phyloP scores from a whole-genome alignment of 2,888 invertebrate genomes.

The Hofmannophila pseudospretella region DNA sequence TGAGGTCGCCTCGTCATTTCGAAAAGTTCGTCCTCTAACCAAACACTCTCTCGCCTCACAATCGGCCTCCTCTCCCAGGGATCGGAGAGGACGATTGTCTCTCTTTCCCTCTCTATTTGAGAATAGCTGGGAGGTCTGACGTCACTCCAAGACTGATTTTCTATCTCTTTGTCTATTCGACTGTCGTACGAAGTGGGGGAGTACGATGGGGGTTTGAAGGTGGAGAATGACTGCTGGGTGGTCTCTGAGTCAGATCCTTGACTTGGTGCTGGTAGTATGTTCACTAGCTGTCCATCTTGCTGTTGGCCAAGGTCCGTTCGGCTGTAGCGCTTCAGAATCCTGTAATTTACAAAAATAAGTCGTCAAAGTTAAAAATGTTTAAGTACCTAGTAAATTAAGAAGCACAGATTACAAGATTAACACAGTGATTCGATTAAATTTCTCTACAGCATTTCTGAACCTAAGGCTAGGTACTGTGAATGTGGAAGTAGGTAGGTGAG shows the following conservation, averaged over 20 bases:
- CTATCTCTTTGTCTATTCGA: constrained; percentile 60
- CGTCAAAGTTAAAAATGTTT: no score
- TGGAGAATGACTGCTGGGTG: constrained; percentile 68
- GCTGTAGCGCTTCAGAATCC: constrained; percentile 82
- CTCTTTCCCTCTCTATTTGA: constrained; percentile 59
- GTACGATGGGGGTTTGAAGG: constrained; percentile 72
- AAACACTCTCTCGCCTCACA: constrained; percentile 77
- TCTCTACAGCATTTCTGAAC: no score
- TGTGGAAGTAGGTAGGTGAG: no score
- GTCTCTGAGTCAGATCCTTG: constrained; percentile 60
- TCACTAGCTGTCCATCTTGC: constrained; percentile 86
- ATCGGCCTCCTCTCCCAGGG: constrained; percentile 72
- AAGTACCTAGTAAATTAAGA: no score
- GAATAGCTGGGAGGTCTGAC: constrained; percentile 72
- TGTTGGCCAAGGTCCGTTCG: constrained; percentile 70
- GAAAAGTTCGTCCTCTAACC: constrained; percentile 89
- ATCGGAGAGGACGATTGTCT: constrained; percentile 62
- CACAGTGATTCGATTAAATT: no score
- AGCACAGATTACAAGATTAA: no score
- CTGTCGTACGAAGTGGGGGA: constrained; percentile 72
- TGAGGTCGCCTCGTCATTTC: constrained; percentile 91
- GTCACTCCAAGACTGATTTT: constrained; percentile 75
- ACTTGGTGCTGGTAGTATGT: constrained; percentile 82
- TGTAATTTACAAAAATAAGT: constrained; percentile 29
- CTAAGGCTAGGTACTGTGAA: no score